These are phyloP conservation scores for Chrysomallon squamiferum DNA, from an alignment of 1,140 invertebrate species.

Conservation along the genomic window DNA sequence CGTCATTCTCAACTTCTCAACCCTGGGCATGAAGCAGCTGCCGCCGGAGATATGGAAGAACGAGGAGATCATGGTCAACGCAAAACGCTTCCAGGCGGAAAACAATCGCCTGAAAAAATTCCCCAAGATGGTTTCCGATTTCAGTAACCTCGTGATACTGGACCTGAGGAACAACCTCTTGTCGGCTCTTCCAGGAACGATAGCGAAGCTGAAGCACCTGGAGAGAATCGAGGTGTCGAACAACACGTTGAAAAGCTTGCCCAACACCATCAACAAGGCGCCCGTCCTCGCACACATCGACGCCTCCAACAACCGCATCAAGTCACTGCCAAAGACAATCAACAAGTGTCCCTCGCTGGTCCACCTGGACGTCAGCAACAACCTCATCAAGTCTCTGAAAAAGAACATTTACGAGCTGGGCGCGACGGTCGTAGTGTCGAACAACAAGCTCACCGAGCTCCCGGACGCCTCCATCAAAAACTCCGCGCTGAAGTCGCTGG, in stretches of 20 bases:
- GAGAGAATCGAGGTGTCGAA: slow-evolving; percentile 38
- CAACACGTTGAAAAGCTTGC: slow-evolving; percentile 50
- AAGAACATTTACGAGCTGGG: slow-evolving; percentile 56
- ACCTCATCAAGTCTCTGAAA: slow-evolving; percentile 49
- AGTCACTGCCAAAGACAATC: slow-evolving; percentile 50
- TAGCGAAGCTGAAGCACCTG: slow-evolving; percentile 48
- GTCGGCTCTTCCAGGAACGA: slow-evolving; percentile 40
- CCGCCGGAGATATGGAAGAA: slow-evolving; percentile 57
- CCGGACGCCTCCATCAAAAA: slow-evolving; percentile 49
- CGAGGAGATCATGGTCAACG: slow-evolving; percentile 51
- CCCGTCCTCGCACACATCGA: slow-evolving; percentile 32
- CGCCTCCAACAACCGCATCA: slow-evolving; percentile 51
- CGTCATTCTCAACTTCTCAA: slow-evolving; percentile 45
- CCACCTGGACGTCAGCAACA: slow-evolving; percentile 43
- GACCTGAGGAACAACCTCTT: slow-evolving; percentile 49
- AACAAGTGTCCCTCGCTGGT: slow-evolving; percentile 46
- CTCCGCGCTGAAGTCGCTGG: slow-evolving; percentile 42
- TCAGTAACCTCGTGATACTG: slow-evolving; percentile 37
- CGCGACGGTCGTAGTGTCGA: slow-evolving; percentile 40
- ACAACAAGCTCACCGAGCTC: slow-evolving; percentile 54
- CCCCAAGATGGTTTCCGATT: slow-evolving; percentile 45
- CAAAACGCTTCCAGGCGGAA: slow-evolving; percentile 35
- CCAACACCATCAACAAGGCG: slow-evolving; percentile 49
- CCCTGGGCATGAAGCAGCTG: slow-evolving; percentile 42
- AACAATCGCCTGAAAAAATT: slow-evolving; percentile 58